phyloP scores from a whole-genome alignment of 2,113 vertebrate species.

The Triplophysa rosa region DNA sequence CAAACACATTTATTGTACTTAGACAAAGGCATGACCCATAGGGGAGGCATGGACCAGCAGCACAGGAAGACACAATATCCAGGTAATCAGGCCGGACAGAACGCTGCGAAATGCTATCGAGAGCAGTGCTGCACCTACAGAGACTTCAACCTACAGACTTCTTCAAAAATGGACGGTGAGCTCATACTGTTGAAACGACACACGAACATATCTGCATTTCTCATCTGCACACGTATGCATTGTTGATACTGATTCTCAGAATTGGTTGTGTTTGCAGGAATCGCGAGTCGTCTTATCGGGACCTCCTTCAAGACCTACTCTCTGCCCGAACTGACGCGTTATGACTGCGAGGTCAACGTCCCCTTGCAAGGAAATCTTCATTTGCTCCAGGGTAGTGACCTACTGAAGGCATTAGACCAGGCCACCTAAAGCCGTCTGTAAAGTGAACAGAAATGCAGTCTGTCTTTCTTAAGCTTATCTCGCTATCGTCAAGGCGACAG shows the following conservation, averaged over 20 bases:
- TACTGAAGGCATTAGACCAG: conserved; percentile 94
- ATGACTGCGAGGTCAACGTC: conserved; percentile 97
- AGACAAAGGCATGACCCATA: conserved; percentile 75
- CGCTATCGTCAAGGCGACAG: conserved; percentile 36
- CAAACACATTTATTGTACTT: conserved; percentile 12
- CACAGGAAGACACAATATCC: conserved; percentile 75
- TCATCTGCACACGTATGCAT: neutral
- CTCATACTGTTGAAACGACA: neutral
- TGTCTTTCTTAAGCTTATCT: conserved; percentile 28
- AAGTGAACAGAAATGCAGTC: conserved; percentile 35
- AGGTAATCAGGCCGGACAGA: conserved; percentile 54
- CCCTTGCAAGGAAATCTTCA: conserved; percentile 86
- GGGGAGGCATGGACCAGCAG: conserved; percentile 69
- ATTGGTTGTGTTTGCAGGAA: conserved; percentile 70
- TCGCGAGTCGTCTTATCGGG: conserved; percentile 85
- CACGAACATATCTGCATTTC: neutral
- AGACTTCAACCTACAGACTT: conserved; percentile 72
- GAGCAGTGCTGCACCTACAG: conserved; percentile 77
- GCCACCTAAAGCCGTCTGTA: conserved; percentile 73
- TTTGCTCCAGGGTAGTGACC: conserved; percentile 93
- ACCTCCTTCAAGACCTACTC: conserved; percentile 83
- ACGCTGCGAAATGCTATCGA: conserved; percentile 65
- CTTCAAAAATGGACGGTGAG: conserved; percentile 82
- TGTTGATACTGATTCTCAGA: conserved; percentile 18
- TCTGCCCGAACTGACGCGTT: conserved; percentile 92